A percentile compares a stretch with the other conserved stretches of the same genome.
These are phyloP conservation scores for Sylvietta virens DNA, from an alignment of 2,113 vertebrate species.

Conservation along the genomic window DNA sequence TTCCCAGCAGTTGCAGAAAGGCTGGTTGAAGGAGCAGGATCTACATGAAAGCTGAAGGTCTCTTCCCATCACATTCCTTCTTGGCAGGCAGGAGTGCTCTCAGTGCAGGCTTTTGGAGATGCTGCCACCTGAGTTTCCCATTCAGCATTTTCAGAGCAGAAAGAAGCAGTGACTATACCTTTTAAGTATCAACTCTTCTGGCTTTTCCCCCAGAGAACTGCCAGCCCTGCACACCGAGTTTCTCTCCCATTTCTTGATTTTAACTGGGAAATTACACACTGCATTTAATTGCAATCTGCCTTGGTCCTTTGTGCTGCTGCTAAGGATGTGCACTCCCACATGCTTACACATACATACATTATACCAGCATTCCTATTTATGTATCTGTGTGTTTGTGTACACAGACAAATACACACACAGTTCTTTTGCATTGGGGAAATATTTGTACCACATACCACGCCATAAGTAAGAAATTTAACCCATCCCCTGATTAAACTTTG, in stretches of 20 bases:
- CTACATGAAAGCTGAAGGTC: background rate
- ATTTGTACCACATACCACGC: background rate
- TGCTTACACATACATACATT: background rate
- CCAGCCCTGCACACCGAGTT: background rate
- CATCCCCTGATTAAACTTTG: background rate
- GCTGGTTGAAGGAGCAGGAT: background rate
- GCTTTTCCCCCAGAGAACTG: background rate
- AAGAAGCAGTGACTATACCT: background rate
- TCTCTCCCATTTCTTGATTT: background rate
- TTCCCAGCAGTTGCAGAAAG: background rate
- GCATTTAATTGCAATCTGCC: background rate
- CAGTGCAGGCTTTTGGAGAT: background rate
- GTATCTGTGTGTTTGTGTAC: background rate
- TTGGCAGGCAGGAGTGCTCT: rapidly evolving
- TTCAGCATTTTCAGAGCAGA: background rate
- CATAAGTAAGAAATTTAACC: background rate
- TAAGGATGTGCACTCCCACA: background rate
- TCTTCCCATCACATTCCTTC: background rate
- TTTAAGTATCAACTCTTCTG: background rate
- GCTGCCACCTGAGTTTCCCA: background rate
- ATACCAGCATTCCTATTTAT: background rate
- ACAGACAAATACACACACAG: background rate
- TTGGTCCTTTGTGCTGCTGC: background rate
- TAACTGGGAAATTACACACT: background rate
- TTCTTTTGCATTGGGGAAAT: background rate